phyloP scores from a whole-genome alignment of 2,113 vertebrate genomes.

The Myotis brandtii region DNA sequence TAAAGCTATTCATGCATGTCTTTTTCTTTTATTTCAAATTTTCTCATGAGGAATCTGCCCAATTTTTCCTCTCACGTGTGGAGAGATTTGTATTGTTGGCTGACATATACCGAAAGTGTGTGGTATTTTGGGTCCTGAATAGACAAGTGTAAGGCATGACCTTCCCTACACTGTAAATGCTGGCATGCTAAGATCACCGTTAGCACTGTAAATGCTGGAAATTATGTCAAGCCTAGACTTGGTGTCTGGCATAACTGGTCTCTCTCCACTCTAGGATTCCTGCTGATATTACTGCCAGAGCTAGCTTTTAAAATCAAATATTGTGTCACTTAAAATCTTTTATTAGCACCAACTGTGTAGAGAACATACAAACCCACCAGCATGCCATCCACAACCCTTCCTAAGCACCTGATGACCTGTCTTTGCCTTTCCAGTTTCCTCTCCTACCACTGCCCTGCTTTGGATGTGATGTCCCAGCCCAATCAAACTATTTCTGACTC shows the following conservation, averaged over 20 bases:
- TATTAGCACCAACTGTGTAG: not conserved
- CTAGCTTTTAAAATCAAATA: not conserved
- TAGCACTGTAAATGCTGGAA: not conserved
- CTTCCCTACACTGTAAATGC: not conserved
- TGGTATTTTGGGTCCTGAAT: not conserved
- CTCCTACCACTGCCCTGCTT: not conserved
- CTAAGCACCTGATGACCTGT: not conserved
- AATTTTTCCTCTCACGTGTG: not conserved
- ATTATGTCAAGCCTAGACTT: not conserved
- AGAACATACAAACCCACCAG: no score
- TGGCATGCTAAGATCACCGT: not conserved
- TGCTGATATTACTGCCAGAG: not conserved
- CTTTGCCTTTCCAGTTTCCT: not conserved
- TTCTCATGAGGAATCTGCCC: not conserved
- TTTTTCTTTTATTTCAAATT: slow-evolving; percentile 34
- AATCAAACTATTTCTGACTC: not conserved
- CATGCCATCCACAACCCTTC: not conserved
- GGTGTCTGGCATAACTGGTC: not conserved
- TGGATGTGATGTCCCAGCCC: not conserved
- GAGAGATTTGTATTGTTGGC: not conserved
- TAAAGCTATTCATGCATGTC: not conserved
- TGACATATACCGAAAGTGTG: not conserved
- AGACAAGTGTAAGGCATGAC: not conserved
- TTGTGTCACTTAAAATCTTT: not conserved
- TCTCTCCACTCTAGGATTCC: not conserved